Base-by-base conservation (phyloP, 2,113 vertebrate genomes). In the Anoplopoma fimbria region DNA sequence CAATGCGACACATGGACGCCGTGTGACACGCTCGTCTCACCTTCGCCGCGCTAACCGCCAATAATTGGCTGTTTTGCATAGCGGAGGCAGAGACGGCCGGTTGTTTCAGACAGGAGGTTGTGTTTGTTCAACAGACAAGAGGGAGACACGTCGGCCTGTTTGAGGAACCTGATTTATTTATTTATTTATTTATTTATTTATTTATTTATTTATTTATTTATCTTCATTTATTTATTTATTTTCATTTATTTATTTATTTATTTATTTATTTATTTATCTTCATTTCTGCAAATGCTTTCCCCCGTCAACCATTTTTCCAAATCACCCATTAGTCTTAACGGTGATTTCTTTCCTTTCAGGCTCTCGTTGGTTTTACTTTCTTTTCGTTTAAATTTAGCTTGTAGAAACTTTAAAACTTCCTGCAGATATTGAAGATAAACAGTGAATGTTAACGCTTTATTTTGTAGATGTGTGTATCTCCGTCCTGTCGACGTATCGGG, bases 41-140 rank as follows among this genome's bases (percentile, higher is more conserved):
- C 77, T 85, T 60, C 61, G 9, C 40, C 6, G 9, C 21, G 5
- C 57, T 75, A 57, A 65, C 47, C 14, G 4, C 23, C 31, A 27
- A 2, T 88, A 85, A 88, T 86, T 88, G 88, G 84, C 82, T 82
- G 84, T 63, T 88, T 67, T 78, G 71, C 67, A 58, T 69, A 15
- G 10, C 25, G 55, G 36, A 36, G 25, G 10, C 60, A 14, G 55
- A 36, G 49, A 10, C 33, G 69, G 55, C 38, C 17, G 62, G 19
- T 73, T 72, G 12, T 69, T 70, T 65, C 73, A 64, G n/a, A 45
- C 42, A 21, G 13, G 53, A 12, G 75, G 34, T 8, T 17, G 65
- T 60, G 72, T 34, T 75, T 63, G 31, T 36, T 62, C 13, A 63
- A n/a, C n/a, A n/a, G n/a, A n/a, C n/a, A n/a, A n/a, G 69, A 40